These are phyloP conservation scores for Drosophila paranaensis DNA, from an alignment of 2,888 invertebrate species.

Conservation along the genomic window DNA sequence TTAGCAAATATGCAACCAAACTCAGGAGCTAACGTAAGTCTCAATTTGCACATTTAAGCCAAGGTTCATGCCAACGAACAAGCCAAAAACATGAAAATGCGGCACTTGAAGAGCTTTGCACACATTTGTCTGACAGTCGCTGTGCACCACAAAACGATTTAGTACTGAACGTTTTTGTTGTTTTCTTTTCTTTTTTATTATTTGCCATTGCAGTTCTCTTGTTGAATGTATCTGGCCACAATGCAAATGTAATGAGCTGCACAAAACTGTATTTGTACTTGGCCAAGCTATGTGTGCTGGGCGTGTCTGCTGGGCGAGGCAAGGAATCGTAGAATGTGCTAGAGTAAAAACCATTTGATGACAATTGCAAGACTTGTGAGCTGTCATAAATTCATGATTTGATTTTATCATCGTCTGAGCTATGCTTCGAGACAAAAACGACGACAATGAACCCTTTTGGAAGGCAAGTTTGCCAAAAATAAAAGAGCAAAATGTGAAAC, in stretches of 20 bases:
- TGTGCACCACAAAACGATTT: conserved; percentile 11
- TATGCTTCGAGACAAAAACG: neutral
- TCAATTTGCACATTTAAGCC: neutral
- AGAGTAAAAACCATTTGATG: neutral
- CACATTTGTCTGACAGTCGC: conserved; percentile 16
- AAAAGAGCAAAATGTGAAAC: neutral
- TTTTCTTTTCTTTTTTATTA: neutral
- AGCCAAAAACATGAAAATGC: conserved; percentile 5
- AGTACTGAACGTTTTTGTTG: neutral
- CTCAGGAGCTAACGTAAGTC: neutral
- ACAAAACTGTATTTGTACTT: conserved; percentile 23
- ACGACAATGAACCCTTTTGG: conserved; percentile 3
- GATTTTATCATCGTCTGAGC: neutral
- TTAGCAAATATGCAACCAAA: neutral
- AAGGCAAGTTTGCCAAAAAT: neutral
- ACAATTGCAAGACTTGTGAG: neutral
- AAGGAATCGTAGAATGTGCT: conserved; percentile 1
- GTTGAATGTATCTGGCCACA: conserved; percentile 4
- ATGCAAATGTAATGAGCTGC: conserved; percentile 43
- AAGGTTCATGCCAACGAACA: neutral
- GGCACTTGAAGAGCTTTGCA: conserved; percentile 17
- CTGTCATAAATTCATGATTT: conserved; percentile 22
- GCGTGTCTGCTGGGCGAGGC: neutral
- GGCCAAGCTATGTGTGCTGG: neutral
- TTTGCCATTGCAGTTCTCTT: conserved; percentile 6